Conservation (phyloP, 2,113 vertebrate genomes). For the Oreochromis tanganicae region DNA sequence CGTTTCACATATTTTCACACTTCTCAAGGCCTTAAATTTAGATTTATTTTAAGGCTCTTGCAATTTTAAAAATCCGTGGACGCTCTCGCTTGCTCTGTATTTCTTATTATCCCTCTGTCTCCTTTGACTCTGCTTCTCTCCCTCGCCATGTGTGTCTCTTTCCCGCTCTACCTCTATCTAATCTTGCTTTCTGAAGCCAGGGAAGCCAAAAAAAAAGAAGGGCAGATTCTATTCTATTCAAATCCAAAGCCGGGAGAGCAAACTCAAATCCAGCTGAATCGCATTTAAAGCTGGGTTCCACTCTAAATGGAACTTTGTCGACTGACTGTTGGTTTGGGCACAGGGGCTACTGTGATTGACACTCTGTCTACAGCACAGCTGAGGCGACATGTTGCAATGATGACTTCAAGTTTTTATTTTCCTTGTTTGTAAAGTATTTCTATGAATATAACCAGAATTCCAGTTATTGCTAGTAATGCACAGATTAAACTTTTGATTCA, state of each 20-base stretch:
- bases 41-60: slow-evolving; percentile 38
- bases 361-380: neutral
- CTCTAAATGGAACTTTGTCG: slow-evolving; percentile 48
- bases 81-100: neutral
- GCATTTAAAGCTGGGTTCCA: slow-evolving; percentile 32
- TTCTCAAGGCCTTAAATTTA: slow-evolving; percentile 22
- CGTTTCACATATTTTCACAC: slow-evolving; percentile 4
- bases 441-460: neutral
- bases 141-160: neutral
- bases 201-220: neutral
- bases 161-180: slow-evolving; percentile 25
- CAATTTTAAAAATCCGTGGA: slow-evolving; percentile 9
- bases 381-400: neutral
- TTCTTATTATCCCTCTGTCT: slow-evolving; percentile 14
- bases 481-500: neutral
- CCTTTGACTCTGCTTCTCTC: neutral
- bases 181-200: slow-evolving; percentile 43
- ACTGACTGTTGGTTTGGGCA: slow-evolving; percentile 2
- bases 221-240: slow-evolving; percentile 51
- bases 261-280: slow-evolving; percentile 45
- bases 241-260: slow-evolving; percentile 39
- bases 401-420: neutral
- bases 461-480: neutral
- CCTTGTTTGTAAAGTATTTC: neutral
- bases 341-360: slow-evolving; percentile 21